phyloP scores from a whole-genome alignment of 2,888 invertebrate genomes.

The Pandemis corylana region DNA sequence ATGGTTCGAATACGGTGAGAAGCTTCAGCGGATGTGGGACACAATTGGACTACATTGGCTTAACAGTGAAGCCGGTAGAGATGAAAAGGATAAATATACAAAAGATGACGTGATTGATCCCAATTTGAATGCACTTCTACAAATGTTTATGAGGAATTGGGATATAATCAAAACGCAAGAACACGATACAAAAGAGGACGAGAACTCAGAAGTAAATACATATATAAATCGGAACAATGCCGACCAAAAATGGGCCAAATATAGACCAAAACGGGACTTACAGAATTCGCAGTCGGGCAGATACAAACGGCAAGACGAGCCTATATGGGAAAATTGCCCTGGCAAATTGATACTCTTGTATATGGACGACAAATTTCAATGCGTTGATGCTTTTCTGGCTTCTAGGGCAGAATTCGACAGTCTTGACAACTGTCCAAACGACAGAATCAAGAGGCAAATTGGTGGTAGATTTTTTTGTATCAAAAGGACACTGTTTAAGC shows the following conservation, averaged over 20 bases:
- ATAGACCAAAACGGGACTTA: slow-evolving; percentile 1
- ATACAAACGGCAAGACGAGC: background rate
- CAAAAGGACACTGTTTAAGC: background rate
- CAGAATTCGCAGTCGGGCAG: background rate
- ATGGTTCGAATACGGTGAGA: background rate
- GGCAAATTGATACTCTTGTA: background rate
- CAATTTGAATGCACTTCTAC: background rate
- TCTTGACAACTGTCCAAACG: background rate
- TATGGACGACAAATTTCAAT: background rate
- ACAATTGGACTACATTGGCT: background rate
- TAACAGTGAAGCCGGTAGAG: background rate
- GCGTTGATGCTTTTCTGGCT: background rate
- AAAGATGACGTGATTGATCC: background rate
- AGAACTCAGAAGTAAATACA: background rate
- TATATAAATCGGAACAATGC: background rate
- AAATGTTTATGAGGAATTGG: too few species aligned
- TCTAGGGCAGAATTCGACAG: background rate
- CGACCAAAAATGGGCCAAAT: slow-evolving; percentile 12
- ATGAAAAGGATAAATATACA: background rate
- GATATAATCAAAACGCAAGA: background rate
- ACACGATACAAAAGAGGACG: background rate
- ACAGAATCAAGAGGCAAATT: background rate
- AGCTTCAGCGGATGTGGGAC: background rate
- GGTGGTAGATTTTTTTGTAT: background rate
- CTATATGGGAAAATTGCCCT: background rate